These are phyloP conservation scores for Centroberyx gerrardi DNA, from an alignment of 2,797 vertebrate genomes.

Conservation along the genomic window DNA sequence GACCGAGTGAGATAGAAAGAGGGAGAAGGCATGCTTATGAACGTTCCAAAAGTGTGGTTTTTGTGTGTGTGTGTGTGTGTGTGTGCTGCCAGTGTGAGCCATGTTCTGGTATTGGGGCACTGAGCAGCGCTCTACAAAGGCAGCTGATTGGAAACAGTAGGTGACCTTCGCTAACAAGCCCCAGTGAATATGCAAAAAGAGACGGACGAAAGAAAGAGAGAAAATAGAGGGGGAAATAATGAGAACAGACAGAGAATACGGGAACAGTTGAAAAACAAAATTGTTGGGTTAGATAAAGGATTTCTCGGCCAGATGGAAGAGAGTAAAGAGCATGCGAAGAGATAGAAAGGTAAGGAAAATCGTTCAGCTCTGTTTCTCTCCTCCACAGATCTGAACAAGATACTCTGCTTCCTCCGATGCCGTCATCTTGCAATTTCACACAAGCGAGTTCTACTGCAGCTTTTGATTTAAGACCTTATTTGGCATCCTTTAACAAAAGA, in stretches of 20 bases:
- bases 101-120: conserved; percentile 63
- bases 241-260: conserved; percentile 29
- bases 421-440: background rate
- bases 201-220: conserved; percentile 34
- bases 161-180: conserved; percentile 81
- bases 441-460: background rate
- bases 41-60: conserved; percentile 46
- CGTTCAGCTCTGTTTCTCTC: conserved; percentile 27
- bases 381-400: conserved; percentile 42
- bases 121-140: conserved; percentile 77
- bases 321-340: background rate
- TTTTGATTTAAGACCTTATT: conserved; percentile 42
- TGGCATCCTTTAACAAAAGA: conserved; percentile 53
- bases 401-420: conserved; percentile 59
- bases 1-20: conserved; percentile 44
- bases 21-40: conserved; percentile 35
- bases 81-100: conserved; percentile 65
- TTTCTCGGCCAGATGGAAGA: conserved; percentile 22
- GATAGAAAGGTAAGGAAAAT: background rate
- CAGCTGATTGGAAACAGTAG: conserved; percentile 87
- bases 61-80: conserved; percentile 22
- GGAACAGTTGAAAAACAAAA: conserved; percentile 6
- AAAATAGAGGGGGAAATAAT: conserved; percentile 42
- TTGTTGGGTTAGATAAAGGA: conserved; percentile 3
- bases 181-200: conserved; percentile 77